phyloP scores from a whole-genome alignment of 64 coral and sea anemone species.

The Trachythela sp. region DNA sequence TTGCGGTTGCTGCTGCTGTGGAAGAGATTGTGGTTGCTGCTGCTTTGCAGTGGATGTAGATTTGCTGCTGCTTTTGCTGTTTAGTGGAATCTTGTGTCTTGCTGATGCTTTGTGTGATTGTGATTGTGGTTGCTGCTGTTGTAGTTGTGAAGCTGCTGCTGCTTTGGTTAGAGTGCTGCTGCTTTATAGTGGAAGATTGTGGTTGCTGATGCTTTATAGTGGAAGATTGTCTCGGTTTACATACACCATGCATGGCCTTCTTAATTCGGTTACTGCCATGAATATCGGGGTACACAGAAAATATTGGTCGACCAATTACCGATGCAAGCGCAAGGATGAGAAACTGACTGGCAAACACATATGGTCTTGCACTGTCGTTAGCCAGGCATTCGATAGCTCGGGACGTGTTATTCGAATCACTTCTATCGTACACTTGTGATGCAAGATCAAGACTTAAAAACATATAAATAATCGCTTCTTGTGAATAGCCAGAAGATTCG shows the following conservation, averaged over 20 bases:
- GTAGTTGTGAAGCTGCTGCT: background rate
- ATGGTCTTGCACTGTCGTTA: background rate
- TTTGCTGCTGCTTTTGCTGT: too few relatives aligned
- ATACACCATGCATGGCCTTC: background rate
- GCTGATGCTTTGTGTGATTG: too few relatives aligned
- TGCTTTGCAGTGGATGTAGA: too few relatives aligned
- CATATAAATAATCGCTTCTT: background rate
- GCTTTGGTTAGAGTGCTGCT: background rate
- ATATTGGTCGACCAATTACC: background rate
- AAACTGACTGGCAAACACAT: background rate
- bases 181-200: too few relatives aligned
- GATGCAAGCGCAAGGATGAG: background rate
- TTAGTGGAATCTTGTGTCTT: background rate
- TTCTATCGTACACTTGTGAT: background rate
- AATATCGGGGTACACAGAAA: background rate
- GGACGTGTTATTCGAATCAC: background rate
- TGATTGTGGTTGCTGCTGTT: background rate
- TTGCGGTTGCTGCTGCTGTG: too few relatives aligned
- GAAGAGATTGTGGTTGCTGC: too few relatives aligned
- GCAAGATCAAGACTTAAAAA: background rate
- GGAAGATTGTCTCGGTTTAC: background rate
- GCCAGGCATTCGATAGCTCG: background rate
- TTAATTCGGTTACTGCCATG: background rate
- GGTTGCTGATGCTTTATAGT: background rate
- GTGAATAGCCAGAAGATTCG: background rate